Conservation (phyloP, 2,888 invertebrate genomes). For the Nymphalis urticae region DNA sequence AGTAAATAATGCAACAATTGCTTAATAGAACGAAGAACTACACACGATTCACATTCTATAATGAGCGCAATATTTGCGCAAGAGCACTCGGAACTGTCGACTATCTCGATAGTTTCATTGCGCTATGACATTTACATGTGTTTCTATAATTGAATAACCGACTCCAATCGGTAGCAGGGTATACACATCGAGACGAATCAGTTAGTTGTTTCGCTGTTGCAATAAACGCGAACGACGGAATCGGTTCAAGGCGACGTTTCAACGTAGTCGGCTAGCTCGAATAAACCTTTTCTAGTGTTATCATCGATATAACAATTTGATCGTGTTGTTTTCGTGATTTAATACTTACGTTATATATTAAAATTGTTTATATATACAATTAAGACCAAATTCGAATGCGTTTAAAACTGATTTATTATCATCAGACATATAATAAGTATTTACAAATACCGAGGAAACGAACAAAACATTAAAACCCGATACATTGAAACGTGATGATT, state of each 20-base stretch:
- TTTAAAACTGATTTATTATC: neutral
- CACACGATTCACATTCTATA: conserved; percentile 42
- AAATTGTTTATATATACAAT: neutral
- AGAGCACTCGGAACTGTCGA: conserved; percentile 42
- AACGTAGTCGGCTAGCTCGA: conserved; percentile 52
- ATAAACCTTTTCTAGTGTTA: conserved; percentile 39
- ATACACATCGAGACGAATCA: conserved; percentile 35
- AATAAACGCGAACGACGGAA: conserved; percentile 42
- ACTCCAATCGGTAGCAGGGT: conserved; percentile 59
- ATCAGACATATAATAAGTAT: neutral
- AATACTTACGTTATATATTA: neutral
- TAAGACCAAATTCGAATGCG: neutral
- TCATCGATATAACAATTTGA: neutral
- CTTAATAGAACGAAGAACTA: conserved; percentile 48
- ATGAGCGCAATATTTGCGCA: conserved; percentile 49
- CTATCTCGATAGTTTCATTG: conserved; percentile 52
- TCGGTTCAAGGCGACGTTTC: conserved; percentile 62
- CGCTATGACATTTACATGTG: conserved; percentile 71
- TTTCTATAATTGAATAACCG: conserved; percentile 70
- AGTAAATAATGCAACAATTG: conserved; percentile 48
- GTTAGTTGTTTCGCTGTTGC: conserved; percentile 25
- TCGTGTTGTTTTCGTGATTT: neutral
- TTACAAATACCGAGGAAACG: neutral
- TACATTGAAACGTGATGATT: conserved; percentile 53
- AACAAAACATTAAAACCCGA: neutral